Evolutionary conservation across 2,888 invertebrate genomes (phyloP), one percentile per base, ranked within the genome.

Genomic region (Morpho achilles): DNA sequence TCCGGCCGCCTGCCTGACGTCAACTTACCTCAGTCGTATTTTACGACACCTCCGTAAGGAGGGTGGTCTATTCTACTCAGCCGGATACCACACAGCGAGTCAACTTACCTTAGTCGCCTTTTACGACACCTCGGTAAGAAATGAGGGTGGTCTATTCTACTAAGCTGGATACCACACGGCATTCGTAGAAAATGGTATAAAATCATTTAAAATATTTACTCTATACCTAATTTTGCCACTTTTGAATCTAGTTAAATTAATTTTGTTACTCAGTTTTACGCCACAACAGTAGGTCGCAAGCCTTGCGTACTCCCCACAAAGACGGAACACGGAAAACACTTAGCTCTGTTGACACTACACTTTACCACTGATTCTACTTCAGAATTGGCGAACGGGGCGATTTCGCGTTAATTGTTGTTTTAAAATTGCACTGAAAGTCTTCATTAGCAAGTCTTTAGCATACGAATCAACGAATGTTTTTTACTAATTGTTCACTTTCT

Each of bases 301-400:
- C 53, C 7, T 50, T 61, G 54, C 54, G 59, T 63, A 47, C 61
- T 75, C 82, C 85, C 84, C 79, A 82, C 83, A 85, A 86, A 87
- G 86, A 85, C 79, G 82, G 62, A 72, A 79, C 83, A 82, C 76
- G 82, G 80, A 74, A 82, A 85, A 84, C 89, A 89, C 87, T 88
- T 86, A 88, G 82, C 82, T 71, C 73, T 89, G 87, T 89, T 89
- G 87, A 89, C 89, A 89, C 84, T 85, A 82, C 87, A 87, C 87
- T 89, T 85, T 82, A 73, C 73, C 80, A 73, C 76, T 77, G 79
- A 84, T 84, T 84, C 80, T 76, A 76, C 77, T 80, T 69, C 73
- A 74, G 67, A 71, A 72, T 68, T 74, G 68, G 68, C 65, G 58
- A 65, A 66, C 68, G 72, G 68, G 74, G 74, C 77, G 75, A 77